Base-by-base conservation (phyloP, 1,140 invertebrate genomes). In the Pseudomyrmex concolor region DNA sequence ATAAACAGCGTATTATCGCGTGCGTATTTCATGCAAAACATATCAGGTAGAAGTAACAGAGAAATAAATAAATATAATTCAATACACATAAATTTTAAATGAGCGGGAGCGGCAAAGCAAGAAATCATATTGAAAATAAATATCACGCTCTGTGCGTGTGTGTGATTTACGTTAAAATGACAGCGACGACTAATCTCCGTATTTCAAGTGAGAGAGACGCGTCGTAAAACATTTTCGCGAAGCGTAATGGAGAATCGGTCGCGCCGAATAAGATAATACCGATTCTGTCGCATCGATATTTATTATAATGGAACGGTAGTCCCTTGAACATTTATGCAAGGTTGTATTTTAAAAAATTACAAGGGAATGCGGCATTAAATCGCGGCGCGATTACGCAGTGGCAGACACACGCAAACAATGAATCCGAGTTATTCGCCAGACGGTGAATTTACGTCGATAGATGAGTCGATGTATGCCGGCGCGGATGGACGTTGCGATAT, bases 281-380 rank as follows among this genome's bases (percentile, higher is more conserved):
- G 22, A 80, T 80, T 70, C 51, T 34, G 25, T 57, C 48, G 76
- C 57, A 19, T 34, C 34, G 54, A 45, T 66, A 70, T 80, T 80
- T 70, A 71, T 80, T 80, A 68, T 50, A 71, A 80, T 17, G 54
- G 54, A 59, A 25, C 62, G 19, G 5, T 7, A 7, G 48, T 60
- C 66, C 48, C 54, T 45, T 50, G 54, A 57, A 50, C 68, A 71
- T 80, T 59, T 71, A 59, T 80, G 43, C 45, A 15, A 54, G 76
- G 59, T 34, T 54, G 55, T 80, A 71, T 70, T 80, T 80, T 71
- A 78, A 78, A 34, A 34, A 71, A 80, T 80, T 71, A 59, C 43
- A 70, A 50, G 63, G 43, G 34, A 68, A 80, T 50, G n/a, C 55
- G 13, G 51, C 48, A 68, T 78, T 68, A 80, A 71, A 80, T 80